phyloP scores from a whole-genome alignment of 1,140 invertebrate genomes.

The Armadillidium nasatum region DNA sequence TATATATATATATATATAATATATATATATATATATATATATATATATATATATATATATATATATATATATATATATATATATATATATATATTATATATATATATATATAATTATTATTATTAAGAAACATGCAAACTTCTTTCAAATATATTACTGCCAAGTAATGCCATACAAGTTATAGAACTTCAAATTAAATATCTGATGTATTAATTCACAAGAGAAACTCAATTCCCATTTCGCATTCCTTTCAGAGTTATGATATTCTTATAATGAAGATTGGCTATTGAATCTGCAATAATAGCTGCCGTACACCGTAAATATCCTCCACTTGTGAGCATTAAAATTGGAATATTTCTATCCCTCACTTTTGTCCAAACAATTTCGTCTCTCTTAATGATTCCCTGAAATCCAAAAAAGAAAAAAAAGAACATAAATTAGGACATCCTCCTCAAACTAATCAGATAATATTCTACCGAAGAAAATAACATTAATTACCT shows the following conservation, averaged over 20 bases:
- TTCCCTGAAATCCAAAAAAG: slow-evolving; percentile 57
- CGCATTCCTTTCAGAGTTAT: not conserved
- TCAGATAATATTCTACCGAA: not conserved
- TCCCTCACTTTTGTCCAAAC: slow-evolving; percentile 67
- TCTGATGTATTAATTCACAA: too few species aligned
- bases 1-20: too few species aligned
- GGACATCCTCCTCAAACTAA: not conserved
- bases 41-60: too few species aligned
- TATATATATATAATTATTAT: too few species aligned
- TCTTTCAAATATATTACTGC: too few species aligned
- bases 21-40: too few species aligned
- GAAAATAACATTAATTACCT: slow-evolving; percentile 49
- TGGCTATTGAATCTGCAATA: slow-evolving; percentile 75
- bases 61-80: too few species aligned
- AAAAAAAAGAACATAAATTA: not conserved
- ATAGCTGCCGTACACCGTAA: slow-evolving; percentile 66
- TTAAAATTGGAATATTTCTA: slow-evolving; percentile 69
- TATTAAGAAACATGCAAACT: too few species aligned
- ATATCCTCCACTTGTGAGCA: slow-evolving; percentile 85
- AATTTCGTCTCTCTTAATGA: slow-evolving; percentile 73
- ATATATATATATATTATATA: too few species aligned
- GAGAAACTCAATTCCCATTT: too few species aligned
- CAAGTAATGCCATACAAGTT: too few species aligned
- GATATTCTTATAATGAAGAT: slow-evolving; percentile 52
- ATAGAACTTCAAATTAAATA: too few species aligned